Evolutionary conservation across 2,888 invertebrate genomes (phyloP).

Genomic region (Halocaridina rubra): DNA sequence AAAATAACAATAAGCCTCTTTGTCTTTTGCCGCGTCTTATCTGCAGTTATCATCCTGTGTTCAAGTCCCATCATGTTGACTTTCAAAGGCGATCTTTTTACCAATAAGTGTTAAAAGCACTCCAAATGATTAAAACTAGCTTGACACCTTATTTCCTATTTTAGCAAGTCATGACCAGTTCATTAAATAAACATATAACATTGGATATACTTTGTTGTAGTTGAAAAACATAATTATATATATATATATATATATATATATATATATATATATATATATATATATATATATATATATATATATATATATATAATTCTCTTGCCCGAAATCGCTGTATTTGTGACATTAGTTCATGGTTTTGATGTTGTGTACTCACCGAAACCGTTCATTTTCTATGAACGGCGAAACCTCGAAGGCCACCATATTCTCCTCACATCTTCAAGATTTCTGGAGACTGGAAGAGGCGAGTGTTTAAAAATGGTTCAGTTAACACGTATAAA

Average conservation of each 20-base stretch:
- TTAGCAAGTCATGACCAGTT: too few relatives aligned
- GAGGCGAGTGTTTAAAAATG: too few relatives aligned
- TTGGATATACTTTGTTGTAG: neutral
- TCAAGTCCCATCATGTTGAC: too few relatives aligned
- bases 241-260: neutral
- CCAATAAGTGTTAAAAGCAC: too few relatives aligned
- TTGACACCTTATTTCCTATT: too few relatives aligned
- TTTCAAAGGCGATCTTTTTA: too few relatives aligned
- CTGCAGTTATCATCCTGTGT: neutral
- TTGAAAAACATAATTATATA: neutral
- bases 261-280: neutral
- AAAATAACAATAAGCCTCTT: too few relatives aligned
- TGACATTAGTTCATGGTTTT: too few relatives aligned
- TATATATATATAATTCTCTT: neutral
- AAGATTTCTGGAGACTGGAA: too few relatives aligned
- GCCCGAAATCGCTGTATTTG: neutral
- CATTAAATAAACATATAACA: neutral
- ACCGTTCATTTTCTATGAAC: neutral
- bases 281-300: neutral
- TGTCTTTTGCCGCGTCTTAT: neutral
- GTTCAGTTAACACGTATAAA: too few relatives aligned
- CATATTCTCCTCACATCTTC: too few relatives aligned
- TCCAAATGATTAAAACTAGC: too few relatives aligned
- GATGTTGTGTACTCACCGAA: neutral
- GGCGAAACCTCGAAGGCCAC: neutral